Evolutionary conservation across 1,140 invertebrate species (phyloP), one percentile per base, ranked within the genome.

Genomic region (Acromyrmex echinatior): DNA sequence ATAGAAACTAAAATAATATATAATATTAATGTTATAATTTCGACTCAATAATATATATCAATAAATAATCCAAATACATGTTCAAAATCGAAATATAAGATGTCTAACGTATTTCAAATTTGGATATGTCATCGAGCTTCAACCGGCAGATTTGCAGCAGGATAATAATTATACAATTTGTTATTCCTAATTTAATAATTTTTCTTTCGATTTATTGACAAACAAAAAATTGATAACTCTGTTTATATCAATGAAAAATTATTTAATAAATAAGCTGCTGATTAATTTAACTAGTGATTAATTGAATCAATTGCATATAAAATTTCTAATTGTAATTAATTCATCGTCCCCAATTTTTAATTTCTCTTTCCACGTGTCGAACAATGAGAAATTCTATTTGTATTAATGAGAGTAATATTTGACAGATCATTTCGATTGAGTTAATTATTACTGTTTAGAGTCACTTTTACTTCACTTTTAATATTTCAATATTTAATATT

Each of bases 401-500:
- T 49, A 12, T 49, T 16, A 39, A 39, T 39, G 35, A 39, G 7
- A 39, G 7, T 39, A 39, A 39, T 7, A 39, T 39, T 53, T 53
- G 16, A 53, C 16, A 53, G 16, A 53, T 18, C 16, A 53, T 16
- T 18, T 5, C 16, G n/a, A 60, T 25, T 60, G 5, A 60, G 2
- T 60, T 58, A 60, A 60, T 62, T 25, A 60, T 62, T 25, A 12
- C 3, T 4, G 0, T 62, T 62, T 62, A 12, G 14, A 16, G 3
- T 51, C 49, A 21, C 6, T 14, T 1, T 51, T 28, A 49, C 1
- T 51, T 21, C 21, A 21, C 21, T 21, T 21, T 21, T 53, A 51
- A 16, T n/a, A n/a, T n/a, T n/a, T n/a, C n/a, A n/a, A n/a, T n/a
- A n/a, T 51, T 51, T 3, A 9, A 39, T 62, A 78, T 63, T 78